Conservation (phyloP, 2,888 invertebrate genomes). For the Cryptocephalus moraei region DNA sequence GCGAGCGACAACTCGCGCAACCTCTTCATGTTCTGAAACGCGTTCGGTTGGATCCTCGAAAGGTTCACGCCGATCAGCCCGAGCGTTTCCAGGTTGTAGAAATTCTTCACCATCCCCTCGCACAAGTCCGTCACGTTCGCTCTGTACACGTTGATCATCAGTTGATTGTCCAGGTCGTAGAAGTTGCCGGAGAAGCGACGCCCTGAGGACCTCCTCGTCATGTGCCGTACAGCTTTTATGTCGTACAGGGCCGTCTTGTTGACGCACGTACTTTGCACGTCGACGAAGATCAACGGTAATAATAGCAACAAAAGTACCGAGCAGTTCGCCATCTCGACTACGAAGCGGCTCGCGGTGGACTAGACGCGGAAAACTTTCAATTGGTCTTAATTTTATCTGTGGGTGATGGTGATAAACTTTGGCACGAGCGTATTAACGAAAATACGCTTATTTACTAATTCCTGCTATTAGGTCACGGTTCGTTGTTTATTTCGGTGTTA, state of each 20-base stretch:
- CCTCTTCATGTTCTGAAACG: slow-evolving; percentile 21
- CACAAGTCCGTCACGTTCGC: slow-evolving; percentile 23
- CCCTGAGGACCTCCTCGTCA: slow-evolving; percentile 3
- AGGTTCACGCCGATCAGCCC: slow-evolving; percentile 21
- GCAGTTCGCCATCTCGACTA: too few relatives aligned
- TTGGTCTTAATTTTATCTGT: too few relatives aligned
- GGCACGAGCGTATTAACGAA: too few relatives aligned
- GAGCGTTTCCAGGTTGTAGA: slow-evolving; percentile 17
- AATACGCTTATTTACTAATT: too few relatives aligned
- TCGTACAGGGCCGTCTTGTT: slow-evolving; percentile 18
- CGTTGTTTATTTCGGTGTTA: too few relatives aligned
- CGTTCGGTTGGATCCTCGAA: slow-evolving; percentile 17
- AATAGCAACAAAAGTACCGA: too few relatives aligned
- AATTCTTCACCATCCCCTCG: slow-evolving; percentile 24
- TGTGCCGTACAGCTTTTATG: slow-evolving; percentile 16
- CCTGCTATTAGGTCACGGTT: too few relatives aligned
- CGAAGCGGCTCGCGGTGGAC: too few relatives aligned
- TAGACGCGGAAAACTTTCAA: too few relatives aligned
- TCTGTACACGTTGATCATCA: slow-evolving; percentile 17
- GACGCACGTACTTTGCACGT: slow-evolving; percentile 8
- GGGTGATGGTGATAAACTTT: too few relatives aligned
- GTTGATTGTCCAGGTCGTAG: slow-evolving; percentile 15
- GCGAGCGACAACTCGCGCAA: slow-evolving; percentile 21
- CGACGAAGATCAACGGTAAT: background rate
- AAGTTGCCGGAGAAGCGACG: slow-evolving; percentile 8